phyloP scores from a whole-genome alignment of 30 jellyfish, hydroid and myxozoan species.

The Nemopilema nomurai region DNA sequence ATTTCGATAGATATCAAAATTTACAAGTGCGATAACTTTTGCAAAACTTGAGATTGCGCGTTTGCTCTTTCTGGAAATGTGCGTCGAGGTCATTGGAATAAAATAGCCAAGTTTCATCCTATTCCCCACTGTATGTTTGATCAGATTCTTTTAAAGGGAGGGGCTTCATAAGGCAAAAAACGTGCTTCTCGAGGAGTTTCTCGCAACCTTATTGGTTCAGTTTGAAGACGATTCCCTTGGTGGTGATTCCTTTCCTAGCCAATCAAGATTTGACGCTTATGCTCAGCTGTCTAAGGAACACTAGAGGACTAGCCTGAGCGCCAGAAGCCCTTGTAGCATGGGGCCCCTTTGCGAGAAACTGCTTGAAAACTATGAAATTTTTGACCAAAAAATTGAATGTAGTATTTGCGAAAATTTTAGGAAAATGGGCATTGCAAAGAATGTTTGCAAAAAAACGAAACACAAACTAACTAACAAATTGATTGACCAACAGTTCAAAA shows the following conservation, averaged over 20 bases:
- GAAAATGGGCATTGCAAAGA: not conserved
- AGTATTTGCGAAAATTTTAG: not conserved
- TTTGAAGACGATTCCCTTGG: not conserved
- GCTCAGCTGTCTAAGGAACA: not conserved
- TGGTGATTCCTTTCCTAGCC: not conserved
- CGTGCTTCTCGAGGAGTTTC: not conserved
- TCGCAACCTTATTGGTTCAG: not conserved
- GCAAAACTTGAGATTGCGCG: not conserved
- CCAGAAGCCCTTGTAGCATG: not conserved
- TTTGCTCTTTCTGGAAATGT: not conserved
- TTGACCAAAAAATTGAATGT: not conserved
- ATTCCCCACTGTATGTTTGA: not conserved
- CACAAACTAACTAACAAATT: too few species aligned
- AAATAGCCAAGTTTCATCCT: not conserved
- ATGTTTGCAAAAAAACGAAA: not conserved
- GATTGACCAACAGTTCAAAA: not conserved
- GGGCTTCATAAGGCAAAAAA: not conserved
- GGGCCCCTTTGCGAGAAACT: not conserved
- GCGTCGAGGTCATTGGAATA: not conserved
- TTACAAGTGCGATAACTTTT: not conserved
- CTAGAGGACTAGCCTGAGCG: not conserved
- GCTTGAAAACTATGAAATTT: not conserved
- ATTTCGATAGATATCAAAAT: not conserved
- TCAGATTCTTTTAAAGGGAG: not conserved
- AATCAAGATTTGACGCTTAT: not conserved